Percentiles rank a stretch among this genome's conserved stretches.
Evolutionary conservation across 2,113 vertebrate genomes (phyloP).

Genomic region (Poeciliopsis turrubarensis): DNA sequence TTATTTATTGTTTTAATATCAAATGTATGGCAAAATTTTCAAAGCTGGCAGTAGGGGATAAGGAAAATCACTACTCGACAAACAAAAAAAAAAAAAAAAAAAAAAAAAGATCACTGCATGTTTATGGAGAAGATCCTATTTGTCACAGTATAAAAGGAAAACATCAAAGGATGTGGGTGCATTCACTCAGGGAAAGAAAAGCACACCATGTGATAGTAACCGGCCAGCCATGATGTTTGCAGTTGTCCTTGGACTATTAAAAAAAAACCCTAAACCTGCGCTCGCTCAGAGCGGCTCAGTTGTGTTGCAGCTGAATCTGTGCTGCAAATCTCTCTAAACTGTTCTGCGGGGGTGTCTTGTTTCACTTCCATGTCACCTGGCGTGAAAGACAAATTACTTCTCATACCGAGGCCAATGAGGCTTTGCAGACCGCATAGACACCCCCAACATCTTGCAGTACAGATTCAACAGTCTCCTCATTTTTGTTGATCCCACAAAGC

Average conservation of each 20-base stretch:
- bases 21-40: not conserved
- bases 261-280: not conserved
- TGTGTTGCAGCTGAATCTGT: not conserved
- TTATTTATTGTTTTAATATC: not conserved
- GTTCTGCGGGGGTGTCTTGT: not conserved
- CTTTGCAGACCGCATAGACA: conserved; percentile 18
- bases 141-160: not conserved
- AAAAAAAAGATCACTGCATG: not conserved
- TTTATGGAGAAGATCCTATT: conserved; percentile 17
- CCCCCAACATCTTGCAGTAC: conserved; percentile 24
- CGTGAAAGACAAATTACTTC: conserved; percentile 43
- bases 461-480: conserved; percentile 27
- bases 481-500: conserved; percentile 39
- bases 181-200: not conserved
- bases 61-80: not conserved
- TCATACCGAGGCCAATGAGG: conserved; percentile 45
- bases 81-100: not conserved
- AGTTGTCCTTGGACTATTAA: not conserved
- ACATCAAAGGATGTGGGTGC: not conserved
- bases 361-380: conserved; percentile 20
- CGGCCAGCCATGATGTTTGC: not conserved
- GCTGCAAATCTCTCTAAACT: not conserved
- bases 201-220: not conserved
- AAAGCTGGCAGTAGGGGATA: not conserved
- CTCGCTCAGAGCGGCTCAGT: not conserved